Evolutionary conservation across 2,113 vertebrate species (phyloP).

Genomic region (Nicator chloris): DNA sequence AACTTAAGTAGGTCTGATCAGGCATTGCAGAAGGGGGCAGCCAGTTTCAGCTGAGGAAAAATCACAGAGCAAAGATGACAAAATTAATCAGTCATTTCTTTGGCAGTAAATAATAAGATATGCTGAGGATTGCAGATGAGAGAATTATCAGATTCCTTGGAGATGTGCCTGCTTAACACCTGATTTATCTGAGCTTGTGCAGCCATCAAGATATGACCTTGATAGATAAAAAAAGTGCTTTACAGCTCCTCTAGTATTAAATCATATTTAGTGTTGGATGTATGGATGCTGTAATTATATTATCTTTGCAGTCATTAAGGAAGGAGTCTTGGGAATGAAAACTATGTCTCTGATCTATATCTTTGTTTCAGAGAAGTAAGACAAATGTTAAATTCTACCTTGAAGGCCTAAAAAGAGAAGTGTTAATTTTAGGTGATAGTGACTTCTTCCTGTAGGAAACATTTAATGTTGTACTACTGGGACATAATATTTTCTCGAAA

Average conservation of each 20-base stretch:
- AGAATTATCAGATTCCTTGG: conserved; percentile 68
- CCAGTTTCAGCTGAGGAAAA: conserved; percentile 65
- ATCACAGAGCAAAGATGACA: conserved; percentile 75
- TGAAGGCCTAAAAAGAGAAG: background rate
- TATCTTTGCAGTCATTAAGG: background rate
- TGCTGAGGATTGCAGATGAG: conserved; percentile 76
- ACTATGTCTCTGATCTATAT: background rate
- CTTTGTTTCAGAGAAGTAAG: background rate
- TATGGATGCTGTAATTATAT: conserved; percentile 33
- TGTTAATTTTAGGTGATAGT: background rate
- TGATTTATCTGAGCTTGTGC: conserved; percentile 73
- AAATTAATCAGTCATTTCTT: conserved; percentile 79
- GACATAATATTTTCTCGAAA: background rate
- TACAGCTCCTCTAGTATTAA: conserved; percentile 61
- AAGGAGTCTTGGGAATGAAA: background rate
- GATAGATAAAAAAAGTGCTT: conserved; percentile 63
- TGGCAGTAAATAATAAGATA: conserved; percentile 78
- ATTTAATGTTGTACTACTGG: background rate
- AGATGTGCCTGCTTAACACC: conserved; percentile 73
- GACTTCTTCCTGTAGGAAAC: background rate
- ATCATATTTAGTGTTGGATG: conserved; percentile 54
- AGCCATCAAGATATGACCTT: conserved; percentile 73
- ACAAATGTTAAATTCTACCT: background rate
- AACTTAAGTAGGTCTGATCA: conserved; percentile 76
- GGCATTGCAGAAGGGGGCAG: conserved; percentile 60